phyloP scores from a whole-genome alignment of 2,888 invertebrate genomes.

The Globia sparganii region DNA sequence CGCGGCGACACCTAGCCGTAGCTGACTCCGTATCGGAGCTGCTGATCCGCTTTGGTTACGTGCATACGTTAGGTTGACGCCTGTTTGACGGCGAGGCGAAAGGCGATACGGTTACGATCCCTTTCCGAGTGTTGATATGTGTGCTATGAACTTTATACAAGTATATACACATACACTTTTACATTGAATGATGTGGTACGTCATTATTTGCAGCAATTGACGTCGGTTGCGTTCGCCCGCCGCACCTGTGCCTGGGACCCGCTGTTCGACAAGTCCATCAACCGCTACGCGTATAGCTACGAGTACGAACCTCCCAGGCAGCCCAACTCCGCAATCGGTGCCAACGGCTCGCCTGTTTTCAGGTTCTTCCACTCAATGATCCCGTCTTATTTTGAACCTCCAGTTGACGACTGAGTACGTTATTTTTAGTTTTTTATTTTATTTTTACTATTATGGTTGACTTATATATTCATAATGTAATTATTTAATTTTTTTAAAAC shows the following conservation, averaged over 20 bases:
- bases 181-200: background rate
- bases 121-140: too few species aligned
- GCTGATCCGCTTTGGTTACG: too few species aligned
- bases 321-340: background rate
- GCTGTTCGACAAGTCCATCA: constrained; percentile 45
- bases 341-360: constrained; percentile 36
- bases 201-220: constrained; percentile 44
- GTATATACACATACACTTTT: background rate
- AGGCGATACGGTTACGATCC: too few species aligned
- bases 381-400: constrained; percentile 58
- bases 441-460: constrained; percentile 9
- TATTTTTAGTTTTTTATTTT: constrained; percentile 32
- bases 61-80: too few species aligned
- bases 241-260: constrained; percentile 59
- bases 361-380: constrained; percentile 65
- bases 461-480: background rate
- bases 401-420: constrained; percentile 55
- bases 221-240: background rate
- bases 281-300: constrained; percentile 59
- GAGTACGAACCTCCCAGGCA: background rate
- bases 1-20: too few species aligned
- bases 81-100: too few species aligned
- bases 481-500: background rate
- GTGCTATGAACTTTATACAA: too few species aligned
- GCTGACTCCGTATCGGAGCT: too few species aligned